A percentile compares a stretch with the other conserved stretches of the same genome.
phyloP scores from a whole-genome alignment of 2,888 invertebrate species.

The Noctua comes region DNA sequence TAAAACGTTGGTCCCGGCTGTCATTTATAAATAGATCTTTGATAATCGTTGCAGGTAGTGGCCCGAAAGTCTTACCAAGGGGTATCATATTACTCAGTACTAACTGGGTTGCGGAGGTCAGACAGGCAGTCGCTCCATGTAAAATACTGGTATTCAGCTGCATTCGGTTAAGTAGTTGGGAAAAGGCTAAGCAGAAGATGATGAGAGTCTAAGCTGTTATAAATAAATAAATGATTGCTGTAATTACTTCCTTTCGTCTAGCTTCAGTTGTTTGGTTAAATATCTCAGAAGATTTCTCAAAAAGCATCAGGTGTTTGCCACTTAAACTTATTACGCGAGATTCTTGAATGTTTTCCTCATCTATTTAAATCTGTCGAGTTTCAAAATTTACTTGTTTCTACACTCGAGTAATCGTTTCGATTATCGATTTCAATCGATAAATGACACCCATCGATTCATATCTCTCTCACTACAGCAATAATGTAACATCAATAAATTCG shows the following conservation, averaged over 20 bases:
- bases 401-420: constrained; percentile 30
- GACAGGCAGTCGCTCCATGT: no score
- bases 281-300: not conserved
- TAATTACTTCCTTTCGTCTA: not conserved
- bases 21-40: no score
- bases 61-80: not conserved
- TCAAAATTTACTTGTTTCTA: not conserved
- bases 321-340: not conserved
- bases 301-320: not conserved
- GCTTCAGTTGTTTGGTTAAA: not conserved
- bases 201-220: no score
- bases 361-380: not conserved
- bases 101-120: not conserved
- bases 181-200: not conserved
- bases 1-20: no score
- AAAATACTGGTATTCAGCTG: not conserved
- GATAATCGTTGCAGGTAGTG: no score
- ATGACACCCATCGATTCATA: constrained; percentile 34
- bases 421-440: constrained; percentile 46
- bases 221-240: not conserved
- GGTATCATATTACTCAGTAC: no score
- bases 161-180: not conserved
- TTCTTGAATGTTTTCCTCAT: not conserved
- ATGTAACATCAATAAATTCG: constrained; percentile 47
- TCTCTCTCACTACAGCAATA: constrained; percentile 35